Evolutionary conservation across 2,888 invertebrate species (phyloP), one percentile per base, ranked within the genome.

Genomic region (Steromphala cineraria): DNA sequence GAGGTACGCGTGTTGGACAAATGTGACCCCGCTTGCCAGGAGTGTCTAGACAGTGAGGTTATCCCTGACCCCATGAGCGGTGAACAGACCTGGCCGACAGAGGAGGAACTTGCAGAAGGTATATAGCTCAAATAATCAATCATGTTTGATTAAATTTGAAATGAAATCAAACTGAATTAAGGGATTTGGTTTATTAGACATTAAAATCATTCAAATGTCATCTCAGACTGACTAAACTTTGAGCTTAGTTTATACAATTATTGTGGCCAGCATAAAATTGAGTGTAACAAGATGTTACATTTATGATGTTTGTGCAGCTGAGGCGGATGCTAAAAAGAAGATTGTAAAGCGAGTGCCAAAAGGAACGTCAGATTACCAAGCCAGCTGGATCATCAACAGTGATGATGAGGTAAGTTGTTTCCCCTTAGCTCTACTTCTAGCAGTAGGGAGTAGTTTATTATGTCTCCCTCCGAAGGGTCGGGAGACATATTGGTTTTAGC

Each of bases 331-430:
- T 31, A 67, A 83, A 79, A 94, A 94, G 55, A 95, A 95, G 88
- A 95, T 94, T 77, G 95, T 95, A 21, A 97, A 96, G 90, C 94
- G 96, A 7, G 96, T 98, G 13, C 98, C 98, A 0, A 98, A 97
- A 94, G 99, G 99, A 40, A 98, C 98, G 94, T 99, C 99, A 2
- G 97, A 97, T 80, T 99, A 99, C 93, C 99, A 99, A 94, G 98
- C 99, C 2, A 97, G 98, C 74, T 95, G 95, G 95, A 94, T 95
- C 82, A 94, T 94, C 5, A 94, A 94, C 62, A 91, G 91, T 83
- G 93, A 94, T 7, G 95, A 95, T 67, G 95, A 94, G 1, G 95
- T 85, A 62, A 88, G 87, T 67, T 62, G 28, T 24, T 28, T 62
- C n/a, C 24, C 21, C 10, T 19, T 78, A 46, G 46, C 46, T 46